A percentile compares a stretch with the other conserved stretches of the same genome.
phyloP scores from a whole-genome alignment of 2,888 invertebrate species.

The Craniophora ligustri region DNA sequence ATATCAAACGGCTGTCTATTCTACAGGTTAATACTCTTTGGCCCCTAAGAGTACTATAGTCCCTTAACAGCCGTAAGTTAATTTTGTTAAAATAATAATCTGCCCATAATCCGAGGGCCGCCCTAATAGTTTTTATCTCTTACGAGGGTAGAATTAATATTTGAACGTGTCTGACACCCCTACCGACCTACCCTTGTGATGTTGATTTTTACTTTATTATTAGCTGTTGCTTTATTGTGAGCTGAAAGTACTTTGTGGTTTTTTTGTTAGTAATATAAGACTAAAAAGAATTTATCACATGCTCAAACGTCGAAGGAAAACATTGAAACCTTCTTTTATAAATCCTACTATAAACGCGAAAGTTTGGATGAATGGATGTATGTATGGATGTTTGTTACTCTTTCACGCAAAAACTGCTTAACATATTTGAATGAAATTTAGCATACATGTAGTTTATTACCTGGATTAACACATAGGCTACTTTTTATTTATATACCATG shows the following conservation, averaged over 20 bases:
- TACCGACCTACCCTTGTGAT: constrained; percentile 42
- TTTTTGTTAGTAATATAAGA: constrained; percentile 21
- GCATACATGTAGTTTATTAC: too few species aligned
- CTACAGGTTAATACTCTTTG: constrained; percentile 70
- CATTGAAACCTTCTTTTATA: too few species aligned
- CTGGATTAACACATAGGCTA: too few species aligned
- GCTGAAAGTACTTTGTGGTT: constrained; percentile 17
- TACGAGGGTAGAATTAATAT: constrained; percentile 83
- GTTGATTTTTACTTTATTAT: constrained; percentile 58
- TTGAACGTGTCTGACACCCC: constrained; percentile 69
- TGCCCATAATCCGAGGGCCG: constrained; percentile 77
- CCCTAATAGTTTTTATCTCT: constrained; percentile 87
- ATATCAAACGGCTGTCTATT: not conserved
- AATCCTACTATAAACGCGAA: too few species aligned
- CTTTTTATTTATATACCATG: too few species aligned
- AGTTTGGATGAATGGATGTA: too few species aligned
- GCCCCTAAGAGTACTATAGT: constrained; percentile 55
- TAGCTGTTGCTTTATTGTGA: too few species aligned
- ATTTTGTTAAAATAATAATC: constrained; percentile 88
- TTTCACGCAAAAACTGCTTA: too few species aligned
- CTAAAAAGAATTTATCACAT: too few species aligned
- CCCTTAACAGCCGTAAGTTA: constrained; percentile 84
- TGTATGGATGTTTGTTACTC: too few species aligned
- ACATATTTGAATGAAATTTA: too few species aligned
- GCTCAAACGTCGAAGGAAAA: too few species aligned